A percentile compares a stretch with the other conserved stretches of the same genome.
Conservation (phyloP, 1,140 invertebrate species). For the Battus philenor region DNA sequence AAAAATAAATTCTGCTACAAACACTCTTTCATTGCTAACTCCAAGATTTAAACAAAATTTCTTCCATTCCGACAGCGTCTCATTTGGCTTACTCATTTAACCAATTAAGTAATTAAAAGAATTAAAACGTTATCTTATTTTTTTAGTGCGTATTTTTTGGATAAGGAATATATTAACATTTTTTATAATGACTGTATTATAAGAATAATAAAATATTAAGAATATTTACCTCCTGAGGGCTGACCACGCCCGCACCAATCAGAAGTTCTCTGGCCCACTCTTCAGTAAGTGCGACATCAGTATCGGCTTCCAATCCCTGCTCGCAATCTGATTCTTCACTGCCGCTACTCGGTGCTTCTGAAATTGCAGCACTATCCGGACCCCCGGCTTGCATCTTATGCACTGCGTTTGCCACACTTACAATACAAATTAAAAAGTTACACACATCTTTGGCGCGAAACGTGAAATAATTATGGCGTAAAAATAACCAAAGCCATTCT, state of each 20-base stretch:
- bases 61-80: no score
- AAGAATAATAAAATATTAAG: background rate
- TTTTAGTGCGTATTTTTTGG: background rate
- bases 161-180: background rate
- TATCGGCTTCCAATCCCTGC: conserved; percentile 37
- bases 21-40: no score
- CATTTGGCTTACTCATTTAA: conserved; percentile 4
- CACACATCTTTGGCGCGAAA: conserved; percentile 4
- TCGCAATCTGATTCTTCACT: conserved; percentile 67
- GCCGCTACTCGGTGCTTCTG: conserved; percentile 59
- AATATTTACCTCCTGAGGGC: conserved; percentile 45
- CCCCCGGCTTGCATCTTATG: conserved; percentile 52
- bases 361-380: conserved; percentile 53
- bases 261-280: conserved; percentile 63
- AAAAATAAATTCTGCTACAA: no score
- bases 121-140: background rate
- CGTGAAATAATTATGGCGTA: conserved; percentile 13
- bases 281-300: conserved; percentile 54
- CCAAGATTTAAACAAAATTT: no score
- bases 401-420: conserved; percentile 16
- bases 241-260: conserved; percentile 47
- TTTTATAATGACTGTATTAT: background rate
- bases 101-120: background rate
- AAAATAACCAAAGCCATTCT: conserved; percentile 17
- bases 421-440: conserved; percentile 4